Evolutionary conservation across 2,888 invertebrate genomes (phyloP).

Genomic region (Blastobasis lacticolella): DNA sequence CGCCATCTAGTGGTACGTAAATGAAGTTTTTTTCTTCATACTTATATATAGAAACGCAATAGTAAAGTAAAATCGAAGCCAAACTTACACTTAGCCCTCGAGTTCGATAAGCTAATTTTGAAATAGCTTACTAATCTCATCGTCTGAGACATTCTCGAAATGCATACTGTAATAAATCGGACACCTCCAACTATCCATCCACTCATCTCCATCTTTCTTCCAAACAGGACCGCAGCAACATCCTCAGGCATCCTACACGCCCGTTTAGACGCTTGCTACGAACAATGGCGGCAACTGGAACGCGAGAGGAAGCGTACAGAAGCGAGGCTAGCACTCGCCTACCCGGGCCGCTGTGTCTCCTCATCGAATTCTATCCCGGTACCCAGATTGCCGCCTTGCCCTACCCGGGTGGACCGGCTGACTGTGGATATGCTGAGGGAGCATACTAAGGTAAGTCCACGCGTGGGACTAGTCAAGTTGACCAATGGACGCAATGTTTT

Average conservation of each 20-base stretch:
- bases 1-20: too few species aligned
- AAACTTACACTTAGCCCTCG: too few species aligned
- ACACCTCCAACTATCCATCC: too few species aligned
- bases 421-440: conserved; percentile 87
- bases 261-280: conserved; percentile 84
- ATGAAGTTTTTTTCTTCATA: too few species aligned
- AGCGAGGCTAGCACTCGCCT: conserved; percentile 83
- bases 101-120: too few species aligned
- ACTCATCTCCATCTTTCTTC: conserved; percentile 18
- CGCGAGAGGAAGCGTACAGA: conserved; percentile 87
- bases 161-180: too few species aligned
- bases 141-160: too few species aligned
- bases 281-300: conserved; percentile 85
- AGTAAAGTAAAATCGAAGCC: too few species aligned
- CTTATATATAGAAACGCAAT: too few species aligned
- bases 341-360: conserved; percentile 85
- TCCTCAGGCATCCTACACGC: conserved; percentile 79
- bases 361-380: conserved; percentile 84
- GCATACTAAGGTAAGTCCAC: conserved; percentile 84
- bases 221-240: conserved; percentile 52
- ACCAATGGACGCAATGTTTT: too few species aligned
- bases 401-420: conserved; percentile 84
- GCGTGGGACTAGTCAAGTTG: too few species aligned
- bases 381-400: conserved; percentile 84
- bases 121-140: too few species aligned